These are phyloP conservation scores for Pseudoips prasinana DNA, from an alignment of 2,888 invertebrate genomes.

Conservation along the genomic window DNA sequence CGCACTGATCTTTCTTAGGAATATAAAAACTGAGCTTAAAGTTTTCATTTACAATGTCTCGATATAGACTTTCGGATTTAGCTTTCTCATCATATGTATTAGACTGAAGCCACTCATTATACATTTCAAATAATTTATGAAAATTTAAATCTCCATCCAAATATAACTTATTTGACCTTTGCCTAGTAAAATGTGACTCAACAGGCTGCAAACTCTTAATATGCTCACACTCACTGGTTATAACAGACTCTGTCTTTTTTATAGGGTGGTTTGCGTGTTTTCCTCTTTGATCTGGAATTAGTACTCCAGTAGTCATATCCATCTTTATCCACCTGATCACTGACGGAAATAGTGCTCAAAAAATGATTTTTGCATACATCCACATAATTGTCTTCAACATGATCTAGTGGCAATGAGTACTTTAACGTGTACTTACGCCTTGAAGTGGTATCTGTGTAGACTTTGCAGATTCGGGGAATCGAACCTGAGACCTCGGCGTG, in stretches of 20 bases:
- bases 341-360: slow-evolving; percentile 6
- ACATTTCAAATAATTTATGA: no score
- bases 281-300: slow-evolving; percentile 1
- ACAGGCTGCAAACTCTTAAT: slow-evolving; percentile 3
- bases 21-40: no score
- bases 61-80: slow-evolving; percentile 5
- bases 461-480: no score
- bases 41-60: no score
- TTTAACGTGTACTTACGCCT: no score
- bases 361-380: slow-evolving; percentile 8
- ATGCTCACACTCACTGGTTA: slow-evolving; percentile 1
- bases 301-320: slow-evolving; percentile 1
- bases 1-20: slow-evolving; percentile 13
- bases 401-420: no score
- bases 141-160: no score
- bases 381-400: neutral
- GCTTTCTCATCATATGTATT: slow-evolving; percentile 3
- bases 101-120: no score
- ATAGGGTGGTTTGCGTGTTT: slow-evolving; percentile 1
- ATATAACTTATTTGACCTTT: no score
- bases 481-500: no score
- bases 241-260: slow-evolving; percentile 1
- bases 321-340: slow-evolving; percentile 7
- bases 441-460: no score
- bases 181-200: slow-evolving; percentile 7